These are phyloP conservation scores for Cassiopea andromeda DNA, from an alignment of 30 jellyfish, hydroid and myxozoan genomes.

Conservation along the genomic window DNA sequence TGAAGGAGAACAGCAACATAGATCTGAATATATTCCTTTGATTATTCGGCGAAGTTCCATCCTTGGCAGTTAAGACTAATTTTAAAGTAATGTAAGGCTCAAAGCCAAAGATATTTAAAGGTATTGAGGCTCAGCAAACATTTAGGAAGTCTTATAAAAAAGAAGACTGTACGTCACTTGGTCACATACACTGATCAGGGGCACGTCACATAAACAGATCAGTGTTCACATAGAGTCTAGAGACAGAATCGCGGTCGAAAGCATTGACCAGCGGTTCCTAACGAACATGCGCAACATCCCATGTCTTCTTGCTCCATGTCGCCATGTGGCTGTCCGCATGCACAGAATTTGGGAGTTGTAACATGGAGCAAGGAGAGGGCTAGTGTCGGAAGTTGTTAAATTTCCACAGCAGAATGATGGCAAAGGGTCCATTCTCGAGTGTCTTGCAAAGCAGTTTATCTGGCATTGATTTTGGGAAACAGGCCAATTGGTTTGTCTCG, in stretches of 20 bases:
- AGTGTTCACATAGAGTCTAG: not conserved
- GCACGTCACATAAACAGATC: too few species aligned
- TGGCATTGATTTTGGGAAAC: slow-evolving; percentile 79
- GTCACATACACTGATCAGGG: too few species aligned
- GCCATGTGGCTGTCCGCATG: not conserved
- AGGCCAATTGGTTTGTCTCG: slow-evolving; percentile 70
- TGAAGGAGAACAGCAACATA: too few species aligned
- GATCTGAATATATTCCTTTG: too few species aligned
- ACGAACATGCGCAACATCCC: not conserved
- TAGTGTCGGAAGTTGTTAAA: not conserved
- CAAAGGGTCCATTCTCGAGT: not conserved
- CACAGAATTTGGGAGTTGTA: not conserved
- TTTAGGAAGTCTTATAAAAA: too few species aligned
- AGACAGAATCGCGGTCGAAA: not conserved
- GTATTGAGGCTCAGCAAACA: too few species aligned
- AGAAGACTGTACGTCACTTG: too few species aligned
- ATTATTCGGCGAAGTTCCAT: too few species aligned
- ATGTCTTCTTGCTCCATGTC: not conserved
- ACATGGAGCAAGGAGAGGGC: not conserved
- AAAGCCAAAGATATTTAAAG: too few species aligned
- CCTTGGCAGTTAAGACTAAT: too few species aligned
- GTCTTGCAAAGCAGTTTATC: not conserved
- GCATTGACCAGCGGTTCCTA: not conserved
- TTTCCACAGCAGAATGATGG: not conserved
- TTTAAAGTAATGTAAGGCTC: too few species aligned